These are phyloP conservation scores for Epizoanthus illoricatus DNA, from an alignment of 92 coral and sea anemone species.

Conservation along the genomic window DNA sequence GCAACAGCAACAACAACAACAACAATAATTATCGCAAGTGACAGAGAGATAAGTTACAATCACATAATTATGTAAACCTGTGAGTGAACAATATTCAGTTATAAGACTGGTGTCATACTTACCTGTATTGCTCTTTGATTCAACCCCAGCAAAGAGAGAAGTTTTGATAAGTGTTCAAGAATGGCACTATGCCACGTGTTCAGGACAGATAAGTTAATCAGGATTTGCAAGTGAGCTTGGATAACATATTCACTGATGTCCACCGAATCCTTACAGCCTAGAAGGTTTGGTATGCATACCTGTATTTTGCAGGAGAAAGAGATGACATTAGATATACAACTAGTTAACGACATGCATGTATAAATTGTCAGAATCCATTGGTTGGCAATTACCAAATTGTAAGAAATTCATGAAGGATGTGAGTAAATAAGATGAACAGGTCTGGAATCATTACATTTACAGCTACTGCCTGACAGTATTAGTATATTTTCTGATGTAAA, in stretches of 20 bases:
- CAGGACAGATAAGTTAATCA: slow-evolving; percentile 74
- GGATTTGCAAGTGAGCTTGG: slow-evolving; percentile 55
- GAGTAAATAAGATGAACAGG: too few relatives aligned
- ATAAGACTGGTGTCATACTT: too few relatives aligned
- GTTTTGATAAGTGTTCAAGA: neutral
- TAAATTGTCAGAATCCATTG: too few relatives aligned
- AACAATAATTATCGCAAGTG: too few relatives aligned
- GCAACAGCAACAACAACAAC: too few relatives aligned
- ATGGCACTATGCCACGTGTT: slow-evolving; percentile 68
- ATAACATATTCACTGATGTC: slow-evolving; percentile 42
- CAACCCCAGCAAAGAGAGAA: slow-evolving; percentile 1
- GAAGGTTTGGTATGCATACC: slow-evolving; percentile 57
- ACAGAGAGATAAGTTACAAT: too few relatives aligned
- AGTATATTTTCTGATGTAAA: too few relatives aligned
- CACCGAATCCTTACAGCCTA: slow-evolving; percentile 19
- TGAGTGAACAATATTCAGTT: too few relatives aligned
- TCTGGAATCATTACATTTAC: too few relatives aligned
- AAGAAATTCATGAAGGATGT: neutral
- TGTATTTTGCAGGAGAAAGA: slow-evolving; percentile 16
- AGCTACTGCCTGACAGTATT: too few relatives aligned
- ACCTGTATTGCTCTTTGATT: slow-evolving; percentile 19
- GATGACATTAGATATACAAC: neutral
- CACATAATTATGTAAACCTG: too few relatives aligned
- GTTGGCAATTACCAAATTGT: too few relatives aligned
- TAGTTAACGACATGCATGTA: neutral